Conservation (phyloP, 2,113 vertebrate species). For the Triplophysa dalaica region DNA sequence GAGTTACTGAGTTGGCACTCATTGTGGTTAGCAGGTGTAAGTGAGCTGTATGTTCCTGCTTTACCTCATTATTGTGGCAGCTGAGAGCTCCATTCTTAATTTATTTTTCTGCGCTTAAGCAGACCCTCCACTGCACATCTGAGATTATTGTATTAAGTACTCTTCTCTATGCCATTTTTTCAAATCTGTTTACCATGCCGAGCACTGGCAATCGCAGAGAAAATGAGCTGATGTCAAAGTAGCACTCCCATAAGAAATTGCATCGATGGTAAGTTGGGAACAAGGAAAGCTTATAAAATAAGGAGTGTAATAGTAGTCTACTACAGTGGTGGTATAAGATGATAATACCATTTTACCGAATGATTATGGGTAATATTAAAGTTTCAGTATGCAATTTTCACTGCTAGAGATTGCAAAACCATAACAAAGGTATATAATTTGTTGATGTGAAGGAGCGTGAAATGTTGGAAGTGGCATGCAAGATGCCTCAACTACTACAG, state of each 20-base stretch:
- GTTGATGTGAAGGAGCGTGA: too few relatives aligned
- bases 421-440: too few relatives aligned
- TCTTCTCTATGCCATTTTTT: conserved; percentile 19
- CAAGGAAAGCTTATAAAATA: not conserved
- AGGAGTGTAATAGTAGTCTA: not conserved
- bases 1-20: conserved; percentile 25
- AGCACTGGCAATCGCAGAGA: conserved; percentile 2
- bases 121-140: not conserved
- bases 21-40: conserved; percentile 16
- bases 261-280: not conserved
- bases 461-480: too few relatives aligned
- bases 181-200: not conserved
- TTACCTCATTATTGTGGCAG: conserved; percentile 39
- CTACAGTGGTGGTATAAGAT: not conserved
- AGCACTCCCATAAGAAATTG: not conserved
- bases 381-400: too few relatives aligned
- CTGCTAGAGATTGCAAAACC: too few relatives aligned
- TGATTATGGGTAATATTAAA: too few relatives aligned
- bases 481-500: too few relatives aligned
- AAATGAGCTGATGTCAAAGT: not conserved
- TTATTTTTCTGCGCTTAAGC: conserved; percentile 39
- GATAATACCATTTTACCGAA: not conserved
- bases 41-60: conserved; percentile 3
- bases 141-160: conserved; percentile 39
- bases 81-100: conserved; percentile 42